Percentiles rank a stretch among this genome's conserved stretches.
These are phyloP conservation scores for Cylindroiulus punctatus DNA, from an alignment of 2,888 invertebrate species.

Conservation along the genomic window DNA sequence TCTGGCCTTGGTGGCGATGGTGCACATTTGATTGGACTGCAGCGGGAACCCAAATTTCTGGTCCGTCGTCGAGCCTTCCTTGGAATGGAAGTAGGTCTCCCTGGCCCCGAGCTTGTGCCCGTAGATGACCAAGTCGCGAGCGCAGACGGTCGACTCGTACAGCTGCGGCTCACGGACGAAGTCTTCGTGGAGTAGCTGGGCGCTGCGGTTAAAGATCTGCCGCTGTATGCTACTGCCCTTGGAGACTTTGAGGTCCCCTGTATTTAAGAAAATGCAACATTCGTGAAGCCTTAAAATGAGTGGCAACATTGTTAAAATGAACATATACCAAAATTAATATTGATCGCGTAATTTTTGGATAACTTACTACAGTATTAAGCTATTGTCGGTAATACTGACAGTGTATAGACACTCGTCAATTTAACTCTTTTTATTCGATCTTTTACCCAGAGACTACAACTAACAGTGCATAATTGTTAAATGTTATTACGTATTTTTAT, in stretches of 20 bases:
- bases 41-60: slow-evolving; percentile 42
- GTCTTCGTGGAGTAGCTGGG: slow-evolving; percentile 53
- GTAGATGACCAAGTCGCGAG: slow-evolving; percentile 26
- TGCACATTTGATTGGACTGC: slow-evolving; percentile 31
- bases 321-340: no score
- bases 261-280: background rate
- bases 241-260: background rate
- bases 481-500: no score
- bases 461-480: no score
- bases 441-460: no score
- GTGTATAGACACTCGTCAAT: no score
- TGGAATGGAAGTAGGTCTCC: slow-evolving; percentile 50
- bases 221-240: background rate
- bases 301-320: no score
- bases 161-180: slow-evolving; percentile 33
- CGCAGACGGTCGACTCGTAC: slow-evolving; percentile 48
- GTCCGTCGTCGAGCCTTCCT: background rate
- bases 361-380: no score
- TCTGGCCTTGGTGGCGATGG: slow-evolving; percentile 23
- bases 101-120: slow-evolving; percentile 44
- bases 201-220: slow-evolving; percentile 51
- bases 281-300: no score
- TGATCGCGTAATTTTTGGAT: no score
- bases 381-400: no score
- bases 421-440: no score